These are phyloP conservation scores for Nemopilema nomurai DNA, from an alignment of 30 jellyfish, hydroid and myxozoan species.

Conservation along the genomic window DNA sequence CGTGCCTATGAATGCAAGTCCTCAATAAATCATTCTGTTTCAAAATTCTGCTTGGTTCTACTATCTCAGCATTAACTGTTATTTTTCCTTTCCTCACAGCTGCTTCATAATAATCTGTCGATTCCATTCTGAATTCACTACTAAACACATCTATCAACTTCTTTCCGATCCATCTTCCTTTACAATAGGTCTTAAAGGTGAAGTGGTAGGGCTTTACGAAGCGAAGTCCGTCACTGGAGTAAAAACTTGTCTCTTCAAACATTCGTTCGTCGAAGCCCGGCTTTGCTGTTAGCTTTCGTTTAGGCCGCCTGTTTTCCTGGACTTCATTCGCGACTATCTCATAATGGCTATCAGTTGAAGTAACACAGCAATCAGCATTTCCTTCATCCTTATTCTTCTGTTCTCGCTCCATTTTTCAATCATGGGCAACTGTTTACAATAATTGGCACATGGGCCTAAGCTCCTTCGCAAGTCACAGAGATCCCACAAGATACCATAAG, in stretches of 20 bases:
- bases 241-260: slow-evolving; percentile 80
- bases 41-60: slow-evolving; percentile 45
- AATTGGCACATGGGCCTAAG: neutral
- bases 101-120: slow-evolving; percentile 74
- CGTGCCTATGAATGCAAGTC: slow-evolving; percentile 92
- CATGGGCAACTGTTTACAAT: neutral
- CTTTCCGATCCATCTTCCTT: slow-evolving; percentile 90
- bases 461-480: neutral
- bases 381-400: neutral
- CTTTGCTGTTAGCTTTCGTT: slow-evolving; percentile 20
- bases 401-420: neutral
- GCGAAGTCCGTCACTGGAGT: slow-evolving; percentile 70
- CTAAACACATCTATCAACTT: slow-evolving; percentile 69
- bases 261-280: slow-evolving; percentile 86
- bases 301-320: neutral
- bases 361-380: neutral
- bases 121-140: slow-evolving; percentile 90
- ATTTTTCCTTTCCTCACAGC: slow-evolving; percentile 87
- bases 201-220: slow-evolving; percentile 80
- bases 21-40: slow-evolving; percentile 70
- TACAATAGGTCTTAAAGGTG: slow-evolving; percentile 86
- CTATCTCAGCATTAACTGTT: slow-evolving; percentile 77
- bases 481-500: no score
- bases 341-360: neutral
- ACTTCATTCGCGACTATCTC: no score